These are phyloP conservation scores for Aphidius colemani DNA, from an alignment of 2,888 invertebrate species.

Conservation along the genomic window DNA sequence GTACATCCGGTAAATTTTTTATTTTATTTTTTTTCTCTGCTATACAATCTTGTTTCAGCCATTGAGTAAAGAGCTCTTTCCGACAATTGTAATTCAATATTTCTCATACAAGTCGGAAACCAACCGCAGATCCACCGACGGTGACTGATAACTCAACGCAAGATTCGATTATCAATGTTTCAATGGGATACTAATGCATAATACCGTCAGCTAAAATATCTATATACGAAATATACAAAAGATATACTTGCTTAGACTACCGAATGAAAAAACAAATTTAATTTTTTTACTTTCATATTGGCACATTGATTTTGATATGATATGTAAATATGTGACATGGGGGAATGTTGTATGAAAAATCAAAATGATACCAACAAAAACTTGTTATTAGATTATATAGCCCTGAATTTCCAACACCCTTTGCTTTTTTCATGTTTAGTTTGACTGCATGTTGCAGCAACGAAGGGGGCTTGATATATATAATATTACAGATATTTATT, in stretches of 20 bases:
- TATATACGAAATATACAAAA: constrained; percentile 18
- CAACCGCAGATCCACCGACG: constrained; percentile 55
- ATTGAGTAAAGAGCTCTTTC: no score
- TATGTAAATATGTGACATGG: background rate
- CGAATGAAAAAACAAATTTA: constrained; percentile 12
- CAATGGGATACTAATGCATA: constrained; percentile 61
- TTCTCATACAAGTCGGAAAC: constrained; percentile 44
- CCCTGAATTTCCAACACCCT: constrained; percentile 35
- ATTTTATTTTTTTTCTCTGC: no score
- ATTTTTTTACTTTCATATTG: no score
- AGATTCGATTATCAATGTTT: constrained; percentile 56
- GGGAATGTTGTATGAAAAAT: constrained; percentile 45
- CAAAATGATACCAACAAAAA: constrained; percentile 51
- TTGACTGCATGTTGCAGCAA: no score
- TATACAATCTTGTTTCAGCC: no score
- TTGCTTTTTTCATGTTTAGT: constrained; percentile 4
- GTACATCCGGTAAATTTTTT: no score
- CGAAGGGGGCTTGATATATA: background rate
- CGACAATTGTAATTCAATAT: constrained; percentile 9
- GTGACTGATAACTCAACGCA: constrained; percentile 39
- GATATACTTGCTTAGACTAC: constrained; percentile 2
- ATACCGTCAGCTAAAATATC: constrained; percentile 42
- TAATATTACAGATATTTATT: background rate
- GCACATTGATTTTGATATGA: constrained; percentile 4
- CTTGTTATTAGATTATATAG: constrained; percentile 58